Evolutionary conservation across 2,888 invertebrate genomes (phyloP), one percentile per base, ranked within the genome.

Genomic region (Rhorus exstirpatorius): DNA sequence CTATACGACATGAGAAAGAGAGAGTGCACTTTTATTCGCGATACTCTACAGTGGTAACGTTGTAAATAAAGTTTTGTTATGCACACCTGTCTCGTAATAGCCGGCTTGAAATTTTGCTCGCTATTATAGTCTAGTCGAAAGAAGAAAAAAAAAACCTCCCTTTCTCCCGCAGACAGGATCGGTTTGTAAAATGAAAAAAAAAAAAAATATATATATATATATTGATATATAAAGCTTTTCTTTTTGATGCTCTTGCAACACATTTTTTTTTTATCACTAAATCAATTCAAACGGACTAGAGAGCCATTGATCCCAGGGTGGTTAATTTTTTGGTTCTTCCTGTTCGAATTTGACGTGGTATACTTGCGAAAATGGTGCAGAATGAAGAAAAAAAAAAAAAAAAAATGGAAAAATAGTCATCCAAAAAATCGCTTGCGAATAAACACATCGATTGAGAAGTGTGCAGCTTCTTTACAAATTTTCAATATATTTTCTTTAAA

Each of bases 61-160:
- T 82, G 82, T 82, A 82, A 75, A 82, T 79, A 82, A 85, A 86
- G 83, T n/a, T 88, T 83, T 82, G 60, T 86, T 84, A 63, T 63
- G 46, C 70, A 17, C 55, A 58, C 17, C 35, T 51, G n/a, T 71
- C 46, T 83, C 65, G 83, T 85, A 65, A 76, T 79, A 84, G 84
- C 75, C 65, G 81, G 81, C 86, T 87, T 86, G 70, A 87, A 87
- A 84, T 88, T 83, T 86, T 74, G 83, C 88, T 90, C 84, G 90
- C 90, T n/a, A n/a, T n/a, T n/a, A n/a, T 91, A 90, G 89, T 92
- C 92, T 92, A 92, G 92, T 92, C 92, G 88, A 88, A 85, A 55
- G 31, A n/a, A n/a, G n/a, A n/a, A n/a, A n/a, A n/a, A n/a, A n/a
- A n/a, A n/a, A 53, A 24, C 53, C 55, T 58, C 41, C 55, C 38